Evolutionary conservation across 2,888 invertebrate species (phyloP), one percentile per base, ranked within the genome.

Genomic region (Synanthedon myopaeformis): DNA sequence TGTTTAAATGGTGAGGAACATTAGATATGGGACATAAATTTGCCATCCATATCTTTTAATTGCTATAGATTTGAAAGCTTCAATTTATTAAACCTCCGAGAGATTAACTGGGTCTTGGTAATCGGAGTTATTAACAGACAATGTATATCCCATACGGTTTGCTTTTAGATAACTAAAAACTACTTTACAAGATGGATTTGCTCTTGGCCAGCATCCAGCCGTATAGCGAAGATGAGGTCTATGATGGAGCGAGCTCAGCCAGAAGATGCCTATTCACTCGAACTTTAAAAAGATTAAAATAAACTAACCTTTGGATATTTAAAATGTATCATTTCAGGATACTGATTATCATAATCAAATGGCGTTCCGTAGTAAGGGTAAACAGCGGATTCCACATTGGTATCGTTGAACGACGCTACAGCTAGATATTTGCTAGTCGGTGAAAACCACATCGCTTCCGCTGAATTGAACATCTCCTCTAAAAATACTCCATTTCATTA

Each of bases 371-470:
- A 95, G 51, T 89, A 76, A 35, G 89, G 88, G 65, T 92, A 93
- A 13, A 86, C 82, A 41, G 91, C 91, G 1, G 91, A 90, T 58
- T 89, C 84, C 0, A 95, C 94, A 1, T 86, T 60, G 1, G 89
- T 90, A 63, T 94, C 94, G 68, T 94, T 90, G 69, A 93, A 93
- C n/a, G 89, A 88, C 1, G 92, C 92, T 52, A 92, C 93, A 0
- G 93, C 93, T 42, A 96, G 70, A 57, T 90, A 89, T 3, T 80
- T 83, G 11, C 93, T 93, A 61, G 90, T 88, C 0, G 91, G 89
- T 0, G 95, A 94, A 86, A 94, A 93, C 96, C 96, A 96, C 61
- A 94, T 66, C 0, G 95, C 95, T 60, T 90, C 89, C 52, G 91
- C 91, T 6, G 90, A 87, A 53, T 89, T 89, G 53, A 95, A 81